A percentile compares a stretch with the other conserved stretches of the same genome.
Conservation (phyloP, 1,140 invertebrate genomes). For the Aradophagus sp. region DNA sequence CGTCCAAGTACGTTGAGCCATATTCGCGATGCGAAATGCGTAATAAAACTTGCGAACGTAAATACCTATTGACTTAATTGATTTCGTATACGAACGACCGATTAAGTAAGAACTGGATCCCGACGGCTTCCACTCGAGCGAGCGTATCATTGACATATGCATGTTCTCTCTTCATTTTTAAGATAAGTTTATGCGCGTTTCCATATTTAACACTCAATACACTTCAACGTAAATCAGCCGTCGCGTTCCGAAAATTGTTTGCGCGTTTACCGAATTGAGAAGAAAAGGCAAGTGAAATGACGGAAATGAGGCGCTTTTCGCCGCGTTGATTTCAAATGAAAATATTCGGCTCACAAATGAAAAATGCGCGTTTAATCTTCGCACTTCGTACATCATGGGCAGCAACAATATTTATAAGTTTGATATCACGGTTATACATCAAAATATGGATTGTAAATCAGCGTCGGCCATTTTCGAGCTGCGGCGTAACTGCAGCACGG, state of each 20-base stretch:
- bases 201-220: conserved; percentile 44
- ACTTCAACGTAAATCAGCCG: conserved; percentile 11
- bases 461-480: conserved; percentile 26
- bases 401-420: conserved; percentile 32
- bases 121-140: conserved; percentile 41
- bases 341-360: conserved; percentile 6
- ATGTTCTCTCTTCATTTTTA: conserved; percentile 38
- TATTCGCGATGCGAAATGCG: conserved; percentile 41
- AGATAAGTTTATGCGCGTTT: conserved; percentile 30
- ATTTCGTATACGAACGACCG: conserved; percentile 50
- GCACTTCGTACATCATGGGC: conserved; percentile 8
- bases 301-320: no score
- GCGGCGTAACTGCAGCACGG: conserved; percentile 41
- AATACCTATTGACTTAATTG: conserved; percentile 58
- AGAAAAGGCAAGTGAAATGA: no score
- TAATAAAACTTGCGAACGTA: conserved; percentile 49
- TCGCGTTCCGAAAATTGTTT: no score
- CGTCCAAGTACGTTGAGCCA: conserved; percentile 35
- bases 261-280: no score
- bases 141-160: conserved; percentile 38
- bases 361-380: conserved; percentile 34
- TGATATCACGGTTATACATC: conserved; percentile 37
- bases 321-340: conserved; percentile 14
- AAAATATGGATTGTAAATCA: conserved; percentile 53
- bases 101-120: conserved; percentile 53